Base-by-base conservation (phyloP, 2,113 vertebrate species). In the Dasypus novemcinctus region DNA sequence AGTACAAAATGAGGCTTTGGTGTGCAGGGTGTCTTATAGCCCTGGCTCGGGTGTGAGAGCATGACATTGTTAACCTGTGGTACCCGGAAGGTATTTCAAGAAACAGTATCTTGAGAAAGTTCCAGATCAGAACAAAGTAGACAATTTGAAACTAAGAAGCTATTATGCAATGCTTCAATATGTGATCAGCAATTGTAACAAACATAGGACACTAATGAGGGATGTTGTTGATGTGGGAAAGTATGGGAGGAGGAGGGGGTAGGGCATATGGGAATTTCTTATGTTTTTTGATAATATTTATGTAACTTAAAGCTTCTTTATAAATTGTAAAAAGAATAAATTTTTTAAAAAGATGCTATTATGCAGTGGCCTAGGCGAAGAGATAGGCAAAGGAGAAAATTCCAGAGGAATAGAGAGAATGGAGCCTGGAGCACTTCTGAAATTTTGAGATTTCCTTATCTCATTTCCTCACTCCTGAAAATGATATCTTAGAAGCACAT, bases 1-100 rank as follows among this genome's bases (percentile, higher is more conserved):
- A 49, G 59, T 31, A 84, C 14, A 85, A 75, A 91, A 63, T 17
- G 18, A 91, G 27, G 43, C 64, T 93, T 91, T 33, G 38, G 23
- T 27, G 13, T 5, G 0, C 4, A 4, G 2, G 27, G 33, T 57
- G 72, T 17, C 6, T 15, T 57, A 15, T 1, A 43, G 10, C 13
- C 3, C 21, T 43, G 78, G 41, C 20, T 13, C 41, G 82, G 31
- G 36, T n/a, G 27, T 12, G 18, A 31, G 36, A 33, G 0, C 25
- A 31, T 7, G 41, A 21, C 12, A 41, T 14, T 7, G 1, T 27
- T 69, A 69, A 63, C 1, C 1, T 36, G 27, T 17, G n/a, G 3
- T 36, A 1, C 36, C 29, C 4, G 74, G 36, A 59, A 52, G 52
- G 59, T 25, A 21, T 61, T 90, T 96, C 38, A 31, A 96, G 36